Base-by-base conservation (phyloP, 2,888 invertebrate species). In the Acanthosepion esculentum region DNA sequence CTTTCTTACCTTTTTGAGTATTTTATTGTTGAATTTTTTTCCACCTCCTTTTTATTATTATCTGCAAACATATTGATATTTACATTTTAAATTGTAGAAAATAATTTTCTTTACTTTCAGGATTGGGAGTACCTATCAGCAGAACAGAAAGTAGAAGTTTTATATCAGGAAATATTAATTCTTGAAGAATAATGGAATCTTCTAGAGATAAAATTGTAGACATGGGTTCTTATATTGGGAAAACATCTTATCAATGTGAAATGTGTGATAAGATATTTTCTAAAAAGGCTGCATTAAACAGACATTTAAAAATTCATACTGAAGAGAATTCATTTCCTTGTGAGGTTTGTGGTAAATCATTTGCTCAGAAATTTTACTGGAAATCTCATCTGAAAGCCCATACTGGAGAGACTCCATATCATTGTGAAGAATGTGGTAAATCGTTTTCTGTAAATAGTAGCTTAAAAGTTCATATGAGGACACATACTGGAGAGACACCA, bases 401-500 rank as follows among this genome's bases (percentile, higher is more conserved):
- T 48, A 91, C 33, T n/a, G 91, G 91, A 48, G 91, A 91, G 91
- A 91, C 33, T 41, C 91, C 91, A 20, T 91, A 91, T 48, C 33
- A 48, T 41, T 91, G 91, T n/a, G 91, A 91, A 91, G 41, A 41
- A 20, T 91, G 91, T 91, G 91, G 91, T 48, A 91, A 91, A 48
- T 91, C 91, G 0, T 91, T 91, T 91, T 91, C 91, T 91, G 91
- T 91, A 48, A 91, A 91, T 91, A 41, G 41, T 91, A 41, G 41
- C 23, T 48, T 91, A 41, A 48, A 41, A 41, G 48, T 91, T 91
- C 91, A 91, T 8, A 33, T 91, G 33, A 91, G 91, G 48, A 91
- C 91, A n/a, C 91, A 91, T 48, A 91, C 91, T 20, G 91, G 91
- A 91, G 91, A 91, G 91, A 91, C 41, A n/a, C 91, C 91, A 2